Base-by-base conservation (phyloP, 2,797 vertebrate species). In the Bovichtus diacanthus region DNA sequence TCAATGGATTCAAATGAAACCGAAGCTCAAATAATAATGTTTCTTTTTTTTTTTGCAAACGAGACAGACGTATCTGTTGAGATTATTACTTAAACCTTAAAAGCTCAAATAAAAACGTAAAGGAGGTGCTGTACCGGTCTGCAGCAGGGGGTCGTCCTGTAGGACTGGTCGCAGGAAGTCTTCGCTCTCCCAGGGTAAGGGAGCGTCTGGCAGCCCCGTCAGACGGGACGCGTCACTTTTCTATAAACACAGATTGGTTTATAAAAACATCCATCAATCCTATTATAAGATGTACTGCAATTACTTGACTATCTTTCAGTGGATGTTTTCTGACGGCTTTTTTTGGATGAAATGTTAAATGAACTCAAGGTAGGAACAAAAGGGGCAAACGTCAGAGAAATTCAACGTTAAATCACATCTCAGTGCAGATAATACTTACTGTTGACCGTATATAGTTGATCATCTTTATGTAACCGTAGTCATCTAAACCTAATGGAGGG, bases 391-490 rank as follows among this genome's bases (percentile, higher is more conserved):
- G 27, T 39, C 7, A 16, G 9, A 55, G 8, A 18, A 54, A n/a
- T n/a, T n/a, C n/a, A 8, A 8, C 23, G 29, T 23, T 18, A 67
- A 8, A 3, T 9, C 7, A 21, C 61, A 53, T 31, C 4, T 54
- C 11, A 60, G 43, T 12, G 5, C 19, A 69, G 29, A n/a, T 21
- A 9, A 59, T 19, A 94, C 97, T 93, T 91, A 99, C 98, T 78
- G 93, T 94, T 60, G 93, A 90, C 41, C 98, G 95, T 66, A 99
- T 92, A 70, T 96, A 99, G 94, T 99, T 99, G 88, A 99, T 96
- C 87, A 99, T 93, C 74, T 97, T 99, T 80, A 99, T 87, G 67
- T 97, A 99, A 58, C 97, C 96, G 75, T 99, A 99, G 94, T 97
- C 97, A 63, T 99, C 96, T 70, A 99, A 95, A 81, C 93, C 98